Conservation (phyloP, 1,140 invertebrate genomes). For the Drosophila ironensis region DNA sequence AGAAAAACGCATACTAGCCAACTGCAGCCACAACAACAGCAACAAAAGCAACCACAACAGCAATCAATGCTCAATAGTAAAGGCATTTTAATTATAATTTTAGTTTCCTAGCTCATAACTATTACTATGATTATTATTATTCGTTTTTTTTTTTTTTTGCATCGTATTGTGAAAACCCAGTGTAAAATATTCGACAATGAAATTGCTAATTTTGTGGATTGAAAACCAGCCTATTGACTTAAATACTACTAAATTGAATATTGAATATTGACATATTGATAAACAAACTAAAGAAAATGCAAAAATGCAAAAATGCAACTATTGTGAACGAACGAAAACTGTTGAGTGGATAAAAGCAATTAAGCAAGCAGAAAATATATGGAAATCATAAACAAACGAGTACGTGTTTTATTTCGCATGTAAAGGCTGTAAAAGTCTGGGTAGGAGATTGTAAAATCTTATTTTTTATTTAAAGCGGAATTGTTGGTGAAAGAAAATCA, state of each 20-base stretch:
- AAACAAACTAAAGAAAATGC: slow-evolving; percentile 40
- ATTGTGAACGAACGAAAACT: slow-evolving; percentile 60
- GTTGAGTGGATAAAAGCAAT: slow-evolving; percentile 61
- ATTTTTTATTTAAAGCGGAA: too few relatives aligned
- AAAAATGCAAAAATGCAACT: slow-evolving; percentile 35
- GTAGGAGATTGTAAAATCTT: too few relatives aligned
- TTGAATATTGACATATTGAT: slow-evolving; percentile 36
- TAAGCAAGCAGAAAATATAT: slow-evolving; percentile 40
- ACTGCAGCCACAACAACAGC: slow-evolving; percentile 32
- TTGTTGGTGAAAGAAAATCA: too few relatives aligned
- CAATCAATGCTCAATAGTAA: slow-evolving; percentile 38
- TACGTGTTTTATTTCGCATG: slow-evolving; percentile 32
- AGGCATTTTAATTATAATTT: slow-evolving; percentile 47
- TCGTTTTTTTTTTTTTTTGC: slow-evolving; percentile 37
- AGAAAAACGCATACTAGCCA: slow-evolving; percentile 72
- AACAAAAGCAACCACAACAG: slow-evolving; percentile 13
- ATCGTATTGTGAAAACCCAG: slow-evolving; percentile 53
- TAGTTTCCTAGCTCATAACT: slow-evolving; percentile 45
- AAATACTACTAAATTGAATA: slow-evolving; percentile 39
- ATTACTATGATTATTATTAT: slow-evolving; percentile 28
- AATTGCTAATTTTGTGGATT: slow-evolving; percentile 6
- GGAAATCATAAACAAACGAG: slow-evolving; percentile 31
- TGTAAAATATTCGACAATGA: slow-evolving; percentile 53
- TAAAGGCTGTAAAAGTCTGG: background rate
- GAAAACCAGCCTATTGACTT: background rate